Evolutionary conservation across 2,113 vertebrate genomes (phyloP).

Genomic region (Genyomyrus donnyi): DNA sequence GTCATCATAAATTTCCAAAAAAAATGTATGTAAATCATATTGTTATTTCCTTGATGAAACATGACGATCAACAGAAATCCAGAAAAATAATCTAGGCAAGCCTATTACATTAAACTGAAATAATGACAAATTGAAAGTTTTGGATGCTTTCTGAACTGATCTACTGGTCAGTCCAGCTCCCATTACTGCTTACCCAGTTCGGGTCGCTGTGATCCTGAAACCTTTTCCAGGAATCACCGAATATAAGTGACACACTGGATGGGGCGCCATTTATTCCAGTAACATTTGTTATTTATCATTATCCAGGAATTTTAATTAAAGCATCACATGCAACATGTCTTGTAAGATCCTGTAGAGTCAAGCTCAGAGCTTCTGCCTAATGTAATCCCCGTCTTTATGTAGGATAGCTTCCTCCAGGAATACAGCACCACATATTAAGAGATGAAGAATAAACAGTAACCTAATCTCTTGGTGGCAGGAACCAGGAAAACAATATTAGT

Average conservation of each 20-base stretch:
- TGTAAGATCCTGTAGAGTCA: not conserved
- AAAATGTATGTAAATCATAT: not conserved
- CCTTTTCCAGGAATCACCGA: not conserved
- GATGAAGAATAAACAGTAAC: not conserved
- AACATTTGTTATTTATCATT: not conserved
- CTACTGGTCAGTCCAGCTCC: not conserved
- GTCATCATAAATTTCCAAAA: not conserved
- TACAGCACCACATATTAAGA: not conserved
- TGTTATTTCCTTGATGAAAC: not conserved
- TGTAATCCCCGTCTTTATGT: not conserved
- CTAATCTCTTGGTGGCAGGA: not conserved
- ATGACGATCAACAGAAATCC: not conserved
- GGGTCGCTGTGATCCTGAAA: not conserved
- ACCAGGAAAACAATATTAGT: not conserved
- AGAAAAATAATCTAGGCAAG: not conserved
- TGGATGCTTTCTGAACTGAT: not conserved
- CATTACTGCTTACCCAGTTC: not conserved
- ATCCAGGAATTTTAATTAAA: not conserved
- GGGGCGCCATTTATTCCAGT: not conserved
- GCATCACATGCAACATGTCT: not conserved
- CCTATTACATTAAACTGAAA: not conserved
- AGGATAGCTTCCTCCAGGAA: not conserved
- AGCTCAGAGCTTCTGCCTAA: not conserved
- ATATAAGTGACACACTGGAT: not conserved
- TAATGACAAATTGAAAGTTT: not conserved